Evolutionary conservation across 1,140 invertebrate species (phyloP), one percentile per base, ranked within the genome.

Genomic region (Temnothorax curvispinosus): DNA sequence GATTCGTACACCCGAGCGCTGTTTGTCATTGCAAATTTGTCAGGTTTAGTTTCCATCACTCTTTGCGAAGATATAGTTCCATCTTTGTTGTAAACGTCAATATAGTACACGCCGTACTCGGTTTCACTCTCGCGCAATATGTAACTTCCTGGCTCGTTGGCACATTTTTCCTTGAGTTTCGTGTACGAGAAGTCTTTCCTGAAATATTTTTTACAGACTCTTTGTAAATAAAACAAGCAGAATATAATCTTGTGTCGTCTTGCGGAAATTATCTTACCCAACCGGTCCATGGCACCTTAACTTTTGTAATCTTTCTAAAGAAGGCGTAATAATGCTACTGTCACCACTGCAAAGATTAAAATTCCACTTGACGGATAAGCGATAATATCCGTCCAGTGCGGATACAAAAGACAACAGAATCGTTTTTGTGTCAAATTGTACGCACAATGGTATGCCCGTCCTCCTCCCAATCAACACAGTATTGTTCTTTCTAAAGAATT

Each of bases 241-340:
- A 52, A 1, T 54, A 18, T 56, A 52, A 15, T 8, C 27, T 50
- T 27, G 32, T n/a, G 32, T 41, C 9, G 71, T 62, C 54, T 65
- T 27, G 38, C 58, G 32, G n/a, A 80, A 85, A 81, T 56, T 13
- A 69, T 88, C 95, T 95, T 96, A 97, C 97, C 97, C 98, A 85
- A 99, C 97, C 77, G 98, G 98, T 44, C 98, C 98, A 95, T 99
- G 98, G 92, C 98, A 98, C 94, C 97, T 98, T 80, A 98, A 95
- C 67, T 95, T 95, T 89, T 97, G 96, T n/a, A 99, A 93, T 91
- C 96, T 96, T 89, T 96, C 96, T 52, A 99, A 94, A 21, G 97
- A 98, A 35, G 98, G 98, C 3, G 98, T 98, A 74, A 96, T 94
- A 58, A 98, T 69, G 9, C 41, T 69, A 50, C 6, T 0, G 9